Evolutionary conservation across 1,140 invertebrate species (phyloP), one percentile per base, ranked within the genome.

Genomic region (Scaptomyza pallida): DNA sequence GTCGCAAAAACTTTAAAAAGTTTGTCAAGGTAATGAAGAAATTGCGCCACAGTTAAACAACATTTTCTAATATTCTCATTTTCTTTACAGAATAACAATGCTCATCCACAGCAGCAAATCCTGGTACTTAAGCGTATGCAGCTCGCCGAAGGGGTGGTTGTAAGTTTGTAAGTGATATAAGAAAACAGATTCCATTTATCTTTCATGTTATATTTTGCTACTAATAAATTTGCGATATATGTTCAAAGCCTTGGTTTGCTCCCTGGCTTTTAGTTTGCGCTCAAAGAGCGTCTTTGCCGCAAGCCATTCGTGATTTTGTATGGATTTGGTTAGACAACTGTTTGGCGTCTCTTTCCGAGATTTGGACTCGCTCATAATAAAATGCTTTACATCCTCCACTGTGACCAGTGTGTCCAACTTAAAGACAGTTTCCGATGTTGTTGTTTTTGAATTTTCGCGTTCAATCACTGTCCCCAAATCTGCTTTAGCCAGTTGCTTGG

Each of bases 151-250:
- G 81, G 81, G n/a, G 65, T 75, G 48, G 57, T 80, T 5, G 47
- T 70, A 5, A 33, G 37, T 19, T 23, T 71, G 12, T 72, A 51
- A 67, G 8, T 44, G 9, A n/a, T 37, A 37, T 3, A 45, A 41
- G 44, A 40, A 10, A 5, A 57, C 16, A 10, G 44, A 44, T 33
- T 19, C 15, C 21, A 52, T 50, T 10, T 35, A 50, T 59, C 15
- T 55, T 30, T 10, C n/a, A n/a, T 68, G 47, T 60, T 82, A 75
- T 52, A 89, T 73, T 89, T 90, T 91, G 40, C 33, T 83, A 8
- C 61, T 30, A 73, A 91, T 78, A 91, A 89, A 91, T 68, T 90
- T 91, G n/a, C 73, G 75, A 78, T 90, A 91, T 44, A 91, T 72
- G 37, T 47, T 90, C 3, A 91, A 71, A 12, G 89, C 83, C 21